Evolutionary conservation across 2,888 invertebrate species (phyloP).

Genomic region (Chrysolina haemoptera): DNA sequence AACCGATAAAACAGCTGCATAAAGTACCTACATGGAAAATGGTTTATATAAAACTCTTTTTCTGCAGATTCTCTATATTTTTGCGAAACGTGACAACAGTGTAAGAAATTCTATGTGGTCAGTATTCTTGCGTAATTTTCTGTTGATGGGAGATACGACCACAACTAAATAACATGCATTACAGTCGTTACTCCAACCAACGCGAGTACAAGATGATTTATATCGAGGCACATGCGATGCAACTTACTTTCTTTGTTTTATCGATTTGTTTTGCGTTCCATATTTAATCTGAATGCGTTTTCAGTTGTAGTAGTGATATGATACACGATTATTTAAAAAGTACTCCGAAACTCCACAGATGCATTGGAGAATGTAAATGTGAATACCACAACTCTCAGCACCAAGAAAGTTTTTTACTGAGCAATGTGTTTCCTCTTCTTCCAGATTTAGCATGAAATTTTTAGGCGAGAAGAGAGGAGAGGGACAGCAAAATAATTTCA

Average conservation of each 20-base stretch:
- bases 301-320: neutral
- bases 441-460: too few relatives aligned
- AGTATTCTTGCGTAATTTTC: constrained; percentile 28
- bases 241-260: neutral
- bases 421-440: too few relatives aligned
- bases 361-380: too few relatives aligned
- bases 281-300: neutral
- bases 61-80: neutral
- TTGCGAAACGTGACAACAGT: constrained; percentile 8
- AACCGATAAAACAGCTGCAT: too few relatives aligned
- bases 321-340: too few relatives aligned
- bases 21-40: too few relatives aligned
- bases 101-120: constrained; percentile 2
- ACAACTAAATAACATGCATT: constrained; percentile 22
- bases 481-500: too few relatives aligned
- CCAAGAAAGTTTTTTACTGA: too few relatives aligned
- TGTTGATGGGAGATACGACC: constrained; percentile 26
- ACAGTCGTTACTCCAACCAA: constrained; percentile 11
- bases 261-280: neutral
- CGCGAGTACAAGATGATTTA: constrained; percentile 10
- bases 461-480: too few relatives aligned
- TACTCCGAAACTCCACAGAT: too few relatives aligned
- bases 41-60: too few relatives aligned
- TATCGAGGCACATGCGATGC: neutral
- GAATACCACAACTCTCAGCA: too few relatives aligned